Evolutionary conservation across 2,888 invertebrate genomes (phyloP).

Genomic region (Agrypnus murinus): DNA sequence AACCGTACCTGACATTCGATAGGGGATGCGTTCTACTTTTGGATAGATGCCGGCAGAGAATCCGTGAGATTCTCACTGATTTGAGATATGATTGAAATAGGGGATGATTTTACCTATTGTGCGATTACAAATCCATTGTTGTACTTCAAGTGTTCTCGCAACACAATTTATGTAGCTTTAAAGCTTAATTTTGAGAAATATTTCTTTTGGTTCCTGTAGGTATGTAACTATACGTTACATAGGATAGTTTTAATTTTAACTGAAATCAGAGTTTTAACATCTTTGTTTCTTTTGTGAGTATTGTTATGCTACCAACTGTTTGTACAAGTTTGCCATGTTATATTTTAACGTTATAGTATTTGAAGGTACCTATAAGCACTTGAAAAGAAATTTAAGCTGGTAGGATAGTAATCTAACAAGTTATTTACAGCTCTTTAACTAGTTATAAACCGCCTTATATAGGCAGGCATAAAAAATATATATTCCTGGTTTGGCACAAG

Average conservation of each 20-base stretch:
- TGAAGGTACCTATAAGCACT: too few relatives aligned
- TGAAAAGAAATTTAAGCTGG: too few relatives aligned
- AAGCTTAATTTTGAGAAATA: constrained; percentile 26
- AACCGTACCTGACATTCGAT: constrained; percentile 54
- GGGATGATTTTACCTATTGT: constrained; percentile 52
- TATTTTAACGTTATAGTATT: too few relatives aligned
- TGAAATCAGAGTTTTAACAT: constrained; percentile 3
- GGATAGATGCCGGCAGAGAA: constrained; percentile 52
- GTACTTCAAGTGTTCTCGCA: constrained; percentile 45
- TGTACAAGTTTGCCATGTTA: too few relatives aligned
- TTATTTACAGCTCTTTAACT: constrained; percentile 49
- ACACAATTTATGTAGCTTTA: constrained; percentile 35
- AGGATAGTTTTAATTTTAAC: background rate
- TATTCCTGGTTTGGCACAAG: constrained; percentile 40
- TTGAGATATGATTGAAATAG: constrained; percentile 51
- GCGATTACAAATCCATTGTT: constrained; percentile 50
- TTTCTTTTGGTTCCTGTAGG: constrained; percentile 17
- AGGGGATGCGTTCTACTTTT: constrained; percentile 53
- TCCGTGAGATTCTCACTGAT: constrained; percentile 54
- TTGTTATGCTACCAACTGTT: too few relatives aligned
- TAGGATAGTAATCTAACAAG: constrained; percentile 35
- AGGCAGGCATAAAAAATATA: background rate
- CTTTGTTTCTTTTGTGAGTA: too few relatives aligned
- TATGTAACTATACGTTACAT: constrained; percentile 20
- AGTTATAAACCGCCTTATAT: constrained; percentile 32